These are phyloP conservation scores for Manis javanica DNA, from an alignment of 2,797 vertebrate genomes.

Conservation along the genomic window DNA sequence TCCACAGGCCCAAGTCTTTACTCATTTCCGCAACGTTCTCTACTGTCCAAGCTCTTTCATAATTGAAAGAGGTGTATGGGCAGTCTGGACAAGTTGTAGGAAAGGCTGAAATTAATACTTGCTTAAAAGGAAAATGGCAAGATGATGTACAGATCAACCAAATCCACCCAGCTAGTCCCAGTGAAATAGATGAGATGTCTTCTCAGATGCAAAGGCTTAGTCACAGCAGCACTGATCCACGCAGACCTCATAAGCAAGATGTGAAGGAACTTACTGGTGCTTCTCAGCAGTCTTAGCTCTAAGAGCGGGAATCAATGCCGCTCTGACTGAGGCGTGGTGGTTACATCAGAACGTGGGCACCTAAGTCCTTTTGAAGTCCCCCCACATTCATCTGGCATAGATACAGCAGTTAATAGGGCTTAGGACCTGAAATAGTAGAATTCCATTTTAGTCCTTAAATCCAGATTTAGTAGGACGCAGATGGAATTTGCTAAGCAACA, in stretches of 20 bases:
- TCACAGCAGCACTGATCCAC: background rate
- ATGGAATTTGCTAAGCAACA: background rate
- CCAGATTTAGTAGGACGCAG: background rate
- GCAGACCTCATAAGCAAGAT: background rate
- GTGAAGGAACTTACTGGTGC: background rate
- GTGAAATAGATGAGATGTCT: conserved; percentile 28
- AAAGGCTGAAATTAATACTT: conserved; percentile 32
- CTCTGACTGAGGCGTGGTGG: background rate
- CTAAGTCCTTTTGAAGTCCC: background rate
- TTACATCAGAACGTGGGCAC: background rate
- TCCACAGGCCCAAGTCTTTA: background rate
- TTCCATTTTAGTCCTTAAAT: background rate
- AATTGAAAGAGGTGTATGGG: background rate
- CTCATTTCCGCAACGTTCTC: background rate
- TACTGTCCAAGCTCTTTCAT: background rate
- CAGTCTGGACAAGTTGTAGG: background rate
- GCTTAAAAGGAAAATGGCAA: conserved; percentile 6
- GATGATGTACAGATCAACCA: background rate
- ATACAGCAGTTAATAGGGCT: background rate
- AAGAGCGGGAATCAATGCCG: background rate
- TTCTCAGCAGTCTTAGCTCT: background rate
- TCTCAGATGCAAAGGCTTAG: conserved; percentile 52
- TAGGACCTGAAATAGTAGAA: background rate
- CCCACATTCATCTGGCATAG: background rate
- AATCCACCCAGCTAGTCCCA: background rate